These are phyloP conservation scores for Vireo griseus DNA, from an alignment of 2,797 vertebrate genomes.

Conservation along the genomic window DNA sequence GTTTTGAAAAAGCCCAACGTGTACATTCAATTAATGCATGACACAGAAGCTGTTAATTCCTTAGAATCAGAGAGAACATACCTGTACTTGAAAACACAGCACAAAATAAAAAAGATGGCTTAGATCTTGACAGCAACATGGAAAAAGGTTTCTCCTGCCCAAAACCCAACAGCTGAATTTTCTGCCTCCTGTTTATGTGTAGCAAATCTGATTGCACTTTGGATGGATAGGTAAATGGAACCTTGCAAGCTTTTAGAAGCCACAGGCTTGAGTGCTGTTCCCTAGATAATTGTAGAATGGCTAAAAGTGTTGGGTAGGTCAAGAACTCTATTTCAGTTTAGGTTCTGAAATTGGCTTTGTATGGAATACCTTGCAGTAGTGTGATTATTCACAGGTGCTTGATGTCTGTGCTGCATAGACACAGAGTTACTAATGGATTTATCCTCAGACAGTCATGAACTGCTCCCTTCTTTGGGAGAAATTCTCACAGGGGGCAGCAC, in stretches of 20 bases:
- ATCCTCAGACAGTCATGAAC: not conserved
- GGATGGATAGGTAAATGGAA: not conserved
- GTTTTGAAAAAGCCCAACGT: not conserved
- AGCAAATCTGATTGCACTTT: not conserved
- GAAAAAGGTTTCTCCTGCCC: not conserved
- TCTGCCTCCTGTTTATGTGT: not conserved
- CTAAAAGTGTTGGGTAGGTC: not conserved
- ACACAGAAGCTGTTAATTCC: not conserved
- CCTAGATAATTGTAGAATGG: not conserved
- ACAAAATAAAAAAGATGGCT: not conserved
- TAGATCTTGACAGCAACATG: not conserved
- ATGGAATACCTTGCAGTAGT: not conserved
- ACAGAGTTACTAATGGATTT: not conserved
- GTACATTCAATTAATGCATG: not conserved
- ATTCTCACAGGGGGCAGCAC: not conserved
- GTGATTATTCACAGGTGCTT: not conserved
- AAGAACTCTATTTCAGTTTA: not conserved
- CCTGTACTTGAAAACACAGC: not conserved
- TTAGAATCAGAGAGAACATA: not conserved
- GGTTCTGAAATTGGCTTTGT: not conserved
- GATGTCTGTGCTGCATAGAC: not conserved
- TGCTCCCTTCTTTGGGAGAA: not conserved
- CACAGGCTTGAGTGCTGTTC: not conserved
- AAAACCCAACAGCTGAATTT: not conserved
- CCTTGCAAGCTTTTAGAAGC: not conserved